Percentiles rank a stretch among this genome's conserved stretches.
phyloP scores from a whole-genome alignment of 2,888 invertebrate species.

The Deladenus siricidicola region DNA sequence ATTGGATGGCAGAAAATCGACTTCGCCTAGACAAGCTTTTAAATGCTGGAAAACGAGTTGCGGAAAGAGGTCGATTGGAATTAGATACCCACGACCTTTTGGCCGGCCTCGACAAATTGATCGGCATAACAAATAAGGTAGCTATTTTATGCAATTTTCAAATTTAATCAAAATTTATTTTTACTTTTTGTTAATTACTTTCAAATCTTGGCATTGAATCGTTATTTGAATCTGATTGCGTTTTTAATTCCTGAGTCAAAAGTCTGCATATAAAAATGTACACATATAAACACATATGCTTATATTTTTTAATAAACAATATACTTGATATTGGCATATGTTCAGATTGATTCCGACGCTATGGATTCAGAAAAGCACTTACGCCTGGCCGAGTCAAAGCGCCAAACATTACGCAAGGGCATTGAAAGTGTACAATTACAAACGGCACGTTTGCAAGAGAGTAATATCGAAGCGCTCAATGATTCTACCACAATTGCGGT shows the following conservation, averaged over 20 bases:
- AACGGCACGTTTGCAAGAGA: too few relatives aligned
- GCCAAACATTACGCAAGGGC: background rate
- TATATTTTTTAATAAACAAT: background rate
- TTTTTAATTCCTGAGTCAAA: too few relatives aligned
- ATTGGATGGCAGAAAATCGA: slow-evolving; percentile 25
- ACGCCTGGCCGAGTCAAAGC: background rate
- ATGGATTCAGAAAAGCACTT: background rate
- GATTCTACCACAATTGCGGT: too few relatives aligned
- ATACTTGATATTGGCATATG: background rate
- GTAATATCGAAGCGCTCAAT: too few relatives aligned
- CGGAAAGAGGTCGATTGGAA: slow-evolving; percentile 44
- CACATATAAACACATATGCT: slow-evolving; percentile 8
- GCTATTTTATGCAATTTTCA: background rate
- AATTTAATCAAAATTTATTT: background rate
- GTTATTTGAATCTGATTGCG: too few relatives aligned
- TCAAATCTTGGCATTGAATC: too few relatives aligned
- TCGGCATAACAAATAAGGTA: slow-evolving; percentile 19
- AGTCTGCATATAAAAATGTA: too few relatives aligned
- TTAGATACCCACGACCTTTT: slow-evolving; percentile 40
- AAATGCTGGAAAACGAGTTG: slow-evolving; percentile 39
- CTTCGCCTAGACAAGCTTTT: slow-evolving; percentile 36
- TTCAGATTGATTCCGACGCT: background rate
- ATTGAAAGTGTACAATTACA: background rate
- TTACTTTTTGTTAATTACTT: too few relatives aligned
- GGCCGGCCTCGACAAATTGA: slow-evolving; percentile 42